phyloP scores from a whole-genome alignment of 2,797 vertebrate genomes.

The Macroramphosus scolopax region DNA sequence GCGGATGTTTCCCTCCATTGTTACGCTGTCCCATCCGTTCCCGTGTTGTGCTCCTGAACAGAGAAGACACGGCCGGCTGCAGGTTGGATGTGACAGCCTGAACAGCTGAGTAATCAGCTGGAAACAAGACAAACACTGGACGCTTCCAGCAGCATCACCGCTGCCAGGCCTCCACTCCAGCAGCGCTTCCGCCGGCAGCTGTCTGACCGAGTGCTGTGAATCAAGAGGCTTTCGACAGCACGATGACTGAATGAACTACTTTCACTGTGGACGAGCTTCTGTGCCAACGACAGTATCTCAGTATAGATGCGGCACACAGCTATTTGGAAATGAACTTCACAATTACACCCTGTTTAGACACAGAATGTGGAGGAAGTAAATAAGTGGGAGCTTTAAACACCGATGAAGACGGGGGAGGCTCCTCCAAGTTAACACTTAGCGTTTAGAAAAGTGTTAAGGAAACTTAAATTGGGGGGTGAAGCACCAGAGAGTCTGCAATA shows the following conservation, averaged over 20 bases:
- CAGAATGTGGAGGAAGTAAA: conserved; percentile 23
- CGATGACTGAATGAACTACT: conserved; percentile 3
- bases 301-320: conserved; percentile 1
- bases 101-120: conserved; percentile 65
- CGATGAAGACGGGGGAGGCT: conserved; percentile 1
- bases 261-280: too few species aligned
- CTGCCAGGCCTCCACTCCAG: conserved; percentile 21
- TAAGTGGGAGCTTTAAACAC: conserved; percentile 15
- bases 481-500: conserved; percentile 18
- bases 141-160: conserved; percentile 47
- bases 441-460: conserved; percentile 58
- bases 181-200: conserved; percentile 13
- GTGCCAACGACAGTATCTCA: too few species aligned
- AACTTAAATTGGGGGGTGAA: conserved; percentile 45
- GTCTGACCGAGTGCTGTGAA: neutral
- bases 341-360: conserved; percentile 34
- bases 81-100: conserved; percentile 18
- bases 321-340: conserved; percentile 1
- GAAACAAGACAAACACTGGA: conserved; percentile 61
- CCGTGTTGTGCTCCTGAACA: conserved; percentile 11
- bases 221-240: conserved; percentile 17
- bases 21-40: neutral
- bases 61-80: conserved; percentile 29
- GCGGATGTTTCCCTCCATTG: neutral
- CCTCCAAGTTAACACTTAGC: conserved; percentile 36